phyloP scores from a whole-genome alignment of 2,888 invertebrate genomes.

The Pyrgus malvae region DNA sequence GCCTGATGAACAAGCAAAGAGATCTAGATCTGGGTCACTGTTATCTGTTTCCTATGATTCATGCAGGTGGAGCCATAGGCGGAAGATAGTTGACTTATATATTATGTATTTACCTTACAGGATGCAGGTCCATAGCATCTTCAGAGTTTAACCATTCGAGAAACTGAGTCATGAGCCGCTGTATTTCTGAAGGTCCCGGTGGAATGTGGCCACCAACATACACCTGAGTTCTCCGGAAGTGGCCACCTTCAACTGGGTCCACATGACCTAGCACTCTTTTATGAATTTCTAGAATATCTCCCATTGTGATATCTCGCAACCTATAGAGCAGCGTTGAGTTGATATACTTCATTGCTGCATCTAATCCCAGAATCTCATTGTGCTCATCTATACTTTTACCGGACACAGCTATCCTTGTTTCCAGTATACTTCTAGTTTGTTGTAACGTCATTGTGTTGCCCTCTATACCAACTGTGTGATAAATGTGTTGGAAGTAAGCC shows the following conservation, averaged over 20 bases:
- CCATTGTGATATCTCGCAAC: slow-evolving; percentile 88
- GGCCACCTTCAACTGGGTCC: slow-evolving; percentile 95
- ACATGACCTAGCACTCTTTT: slow-evolving; percentile 96
- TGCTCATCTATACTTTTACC: slow-evolving; percentile 98
- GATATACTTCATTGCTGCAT: slow-evolving; percentile 97
- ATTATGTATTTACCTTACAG: slow-evolving; percentile 90
- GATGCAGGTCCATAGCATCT: slow-evolving; percentile 92
- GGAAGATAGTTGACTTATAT: too few species aligned
- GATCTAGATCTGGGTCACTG: too few species aligned
- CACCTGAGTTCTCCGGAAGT: slow-evolving; percentile 93
- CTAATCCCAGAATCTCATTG: slow-evolving; percentile 97
- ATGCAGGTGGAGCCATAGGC: too few species aligned
- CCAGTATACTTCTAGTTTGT: slow-evolving; percentile 94
- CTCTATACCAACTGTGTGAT: slow-evolving; percentile 98
- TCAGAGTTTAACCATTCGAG: slow-evolving; percentile 97
- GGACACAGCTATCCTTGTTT: slow-evolving; percentile 88
- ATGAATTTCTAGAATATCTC: slow-evolving; percentile 96
- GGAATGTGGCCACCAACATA: slow-evolving; percentile 98
- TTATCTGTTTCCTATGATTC: too few species aligned
- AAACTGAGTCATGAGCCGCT: slow-evolving; percentile 91
- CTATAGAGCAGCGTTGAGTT: slow-evolving; percentile 90
- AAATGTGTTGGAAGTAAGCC: slow-evolving; percentile 97
- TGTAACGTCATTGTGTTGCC: slow-evolving; percentile 98
- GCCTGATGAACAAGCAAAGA: too few species aligned
- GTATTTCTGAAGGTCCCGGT: slow-evolving; percentile 92